Evolutionary conservation across 2,888 invertebrate species (phyloP).

Genomic region (Aphodius granarius): DNA sequence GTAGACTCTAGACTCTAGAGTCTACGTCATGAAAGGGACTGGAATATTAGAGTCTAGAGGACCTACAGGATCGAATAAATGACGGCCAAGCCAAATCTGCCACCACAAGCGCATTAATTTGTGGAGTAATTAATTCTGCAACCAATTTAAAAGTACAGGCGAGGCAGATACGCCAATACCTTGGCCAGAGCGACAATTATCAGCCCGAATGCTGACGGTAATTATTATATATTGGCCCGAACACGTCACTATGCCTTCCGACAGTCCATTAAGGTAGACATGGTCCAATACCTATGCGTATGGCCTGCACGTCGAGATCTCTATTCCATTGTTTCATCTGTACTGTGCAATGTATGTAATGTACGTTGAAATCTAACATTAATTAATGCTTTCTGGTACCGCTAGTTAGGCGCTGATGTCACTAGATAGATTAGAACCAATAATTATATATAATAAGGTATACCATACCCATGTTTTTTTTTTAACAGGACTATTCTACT

Average conservation of each 20-base stretch:
- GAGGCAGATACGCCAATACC: not conserved
- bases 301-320: not conserved
- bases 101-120: not conserved
- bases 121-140: not conserved
- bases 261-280: slow-evolving; percentile 12
- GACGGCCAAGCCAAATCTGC: not conserved
- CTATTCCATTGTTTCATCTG: not conserved
- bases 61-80: not conserved
- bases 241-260: slow-evolving; percentile 4
- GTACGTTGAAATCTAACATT: too few species aligned
- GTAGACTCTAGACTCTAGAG: too few species aligned
- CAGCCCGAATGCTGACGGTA: not conserved
- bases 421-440: too few species aligned
- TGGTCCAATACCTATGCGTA: not conserved
- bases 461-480: too few species aligned
- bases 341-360: not conserved
- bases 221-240: slow-evolving; percentile 11
- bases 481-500: too few species aligned
- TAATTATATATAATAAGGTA: too few species aligned
- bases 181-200: not conserved
- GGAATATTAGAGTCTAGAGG: not conserved
- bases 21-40: not conserved
- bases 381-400: too few species aligned
- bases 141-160: not conserved
- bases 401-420: too few species aligned